phyloP scores from a whole-genome alignment of 2,888 invertebrate species.

The Andrena fulva region DNA sequence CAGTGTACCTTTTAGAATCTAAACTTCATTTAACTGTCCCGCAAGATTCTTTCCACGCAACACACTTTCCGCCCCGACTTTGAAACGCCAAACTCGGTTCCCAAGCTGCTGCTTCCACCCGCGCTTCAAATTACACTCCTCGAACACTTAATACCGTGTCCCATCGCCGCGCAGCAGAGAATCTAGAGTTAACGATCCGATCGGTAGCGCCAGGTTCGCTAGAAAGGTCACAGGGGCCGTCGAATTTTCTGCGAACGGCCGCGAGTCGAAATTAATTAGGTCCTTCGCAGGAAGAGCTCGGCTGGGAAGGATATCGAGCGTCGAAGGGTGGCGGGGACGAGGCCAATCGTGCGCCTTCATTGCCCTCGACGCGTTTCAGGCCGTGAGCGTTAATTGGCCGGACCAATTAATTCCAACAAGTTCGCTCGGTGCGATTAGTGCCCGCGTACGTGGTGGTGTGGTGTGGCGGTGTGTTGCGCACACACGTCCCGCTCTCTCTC shows the following conservation, averaged over 20 bases:
- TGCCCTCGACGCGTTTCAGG: conserved; percentile 77
- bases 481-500: background rate
- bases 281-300: conserved; percentile 37
- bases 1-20: too few species aligned
- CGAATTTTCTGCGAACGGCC: conserved; percentile 54
- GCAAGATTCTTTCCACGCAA: too few species aligned
- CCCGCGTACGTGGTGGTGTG: conserved; percentile 69
- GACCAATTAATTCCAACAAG: conserved; percentile 85
- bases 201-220: conserved; percentile 13
- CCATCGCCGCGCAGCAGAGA: background rate
- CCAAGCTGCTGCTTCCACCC: too few species aligned
- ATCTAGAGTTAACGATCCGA: background rate
- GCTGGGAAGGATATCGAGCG: conserved; percentile 55
- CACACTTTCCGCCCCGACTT: too few species aligned
- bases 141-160: too few species aligned
- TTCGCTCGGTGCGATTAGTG: conserved; percentile 82
- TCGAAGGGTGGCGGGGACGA: conserved; percentile 54
- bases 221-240: background rate
- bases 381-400: conserved; percentile 83
- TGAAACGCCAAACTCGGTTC: too few species aligned
- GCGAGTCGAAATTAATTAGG: conserved; percentile 68
- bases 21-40: too few species aligned
- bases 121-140: too few species aligned
- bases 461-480: conserved; percentile 46
- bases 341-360: conserved; percentile 74